These are phyloP conservation scores for Ochotona curzoniae DNA, from an alignment of 2,113 vertebrate species.

Conservation along the genomic window DNA sequence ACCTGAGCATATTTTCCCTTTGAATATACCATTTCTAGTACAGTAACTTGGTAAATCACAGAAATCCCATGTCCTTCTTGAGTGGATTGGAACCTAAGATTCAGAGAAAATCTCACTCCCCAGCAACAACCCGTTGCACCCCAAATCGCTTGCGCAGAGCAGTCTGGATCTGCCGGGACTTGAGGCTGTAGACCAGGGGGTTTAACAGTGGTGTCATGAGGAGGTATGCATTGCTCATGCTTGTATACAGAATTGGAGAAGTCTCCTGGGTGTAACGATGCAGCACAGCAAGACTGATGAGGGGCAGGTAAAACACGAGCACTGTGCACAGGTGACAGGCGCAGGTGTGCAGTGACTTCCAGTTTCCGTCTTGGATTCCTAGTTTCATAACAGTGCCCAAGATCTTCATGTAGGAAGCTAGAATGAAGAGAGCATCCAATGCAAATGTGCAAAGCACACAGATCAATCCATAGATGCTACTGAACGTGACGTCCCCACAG, in stretches of 20 bases:
- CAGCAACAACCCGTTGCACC: constrained; percentile 61
- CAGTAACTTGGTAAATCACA: not conserved
- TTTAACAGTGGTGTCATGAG: constrained; percentile 74
- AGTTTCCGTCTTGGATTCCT: constrained; percentile 52
- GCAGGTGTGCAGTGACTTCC: constrained; percentile 70
- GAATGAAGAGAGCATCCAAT: constrained; percentile 72
- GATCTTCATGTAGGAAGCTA: constrained; percentile 75
- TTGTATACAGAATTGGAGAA: constrained; percentile 56
- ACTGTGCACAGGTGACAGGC: constrained; percentile 69
- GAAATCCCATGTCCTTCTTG: not conserved
- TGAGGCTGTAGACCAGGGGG: constrained; percentile 72
- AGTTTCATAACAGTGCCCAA: constrained; percentile 60
- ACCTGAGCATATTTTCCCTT: not conserved
- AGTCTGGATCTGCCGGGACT: constrained; percentile 70
- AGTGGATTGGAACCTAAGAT: not conserved
- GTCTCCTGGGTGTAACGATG: constrained; percentile 49
- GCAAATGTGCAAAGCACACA: constrained; percentile 75
- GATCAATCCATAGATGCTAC: constrained; percentile 70
- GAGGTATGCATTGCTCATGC: constrained; percentile 73
- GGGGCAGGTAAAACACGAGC: constrained; percentile 73
- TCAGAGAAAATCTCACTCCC: constrained; percentile 36
- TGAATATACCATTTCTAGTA: not conserved
- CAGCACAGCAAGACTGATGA: constrained; percentile 69
- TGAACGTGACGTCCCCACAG: constrained; percentile 73
- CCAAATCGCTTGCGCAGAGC: constrained; percentile 61